phyloP scores from a whole-genome alignment of 2,113 vertebrate genomes.

The Tinamus guttatus region DNA sequence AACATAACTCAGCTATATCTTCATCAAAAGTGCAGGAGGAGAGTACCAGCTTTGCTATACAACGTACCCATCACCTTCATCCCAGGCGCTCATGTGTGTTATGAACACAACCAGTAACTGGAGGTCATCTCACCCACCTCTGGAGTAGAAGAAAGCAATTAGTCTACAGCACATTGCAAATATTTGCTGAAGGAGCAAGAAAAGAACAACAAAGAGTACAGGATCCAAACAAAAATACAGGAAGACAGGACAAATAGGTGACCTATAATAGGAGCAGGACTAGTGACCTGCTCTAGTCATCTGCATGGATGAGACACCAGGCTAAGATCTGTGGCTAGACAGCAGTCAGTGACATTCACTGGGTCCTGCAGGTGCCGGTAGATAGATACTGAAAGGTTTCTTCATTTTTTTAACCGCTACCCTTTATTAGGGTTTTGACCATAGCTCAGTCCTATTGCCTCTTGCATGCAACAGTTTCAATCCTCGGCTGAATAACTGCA shows the following conservation, averaged over 20 bases:
- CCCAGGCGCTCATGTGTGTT: not conserved
- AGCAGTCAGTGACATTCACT: not conserved
- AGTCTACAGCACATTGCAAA: not conserved
- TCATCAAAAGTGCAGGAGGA: not conserved
- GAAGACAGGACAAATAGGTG: not conserved
- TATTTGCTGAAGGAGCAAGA: not conserved
- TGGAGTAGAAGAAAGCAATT: not conserved
- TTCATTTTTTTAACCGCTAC: not conserved
- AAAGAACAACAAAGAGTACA: not conserved
- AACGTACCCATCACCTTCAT: not conserved
- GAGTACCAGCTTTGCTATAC: not conserved
- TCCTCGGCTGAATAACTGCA: not conserved
- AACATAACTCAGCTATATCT: not conserved
- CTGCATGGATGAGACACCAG: rapidly evolving
- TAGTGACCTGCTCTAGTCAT: not conserved
- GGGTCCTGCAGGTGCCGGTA: not conserved
- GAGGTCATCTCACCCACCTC: not conserved
- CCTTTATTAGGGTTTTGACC: not conserved
- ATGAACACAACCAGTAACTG: not conserved
- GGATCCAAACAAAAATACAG: not conserved
- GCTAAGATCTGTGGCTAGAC: not conserved
- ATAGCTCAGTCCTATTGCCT: not conserved
- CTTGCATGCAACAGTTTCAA: not conserved
- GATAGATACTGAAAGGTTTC: not conserved
- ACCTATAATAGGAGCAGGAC: not conserved